Base-by-base conservation (phyloP, 2,797 vertebrate species). In the Anguilla pacifica region DNA sequence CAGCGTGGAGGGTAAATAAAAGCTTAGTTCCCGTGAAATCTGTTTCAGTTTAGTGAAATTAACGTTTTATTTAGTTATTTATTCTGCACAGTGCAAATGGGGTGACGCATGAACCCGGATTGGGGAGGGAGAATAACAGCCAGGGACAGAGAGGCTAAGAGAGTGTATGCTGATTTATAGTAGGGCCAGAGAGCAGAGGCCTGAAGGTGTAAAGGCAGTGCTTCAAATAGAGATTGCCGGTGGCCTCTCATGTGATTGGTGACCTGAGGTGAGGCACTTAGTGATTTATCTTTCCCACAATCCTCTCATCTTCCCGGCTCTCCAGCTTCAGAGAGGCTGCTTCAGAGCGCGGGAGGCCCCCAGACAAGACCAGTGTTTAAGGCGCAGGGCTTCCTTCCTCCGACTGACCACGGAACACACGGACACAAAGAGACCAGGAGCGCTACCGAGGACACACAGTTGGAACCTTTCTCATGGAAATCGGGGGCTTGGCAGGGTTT, bases 211-310 rank as follows among this genome's bases (percentile, higher is more conserved):
- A 94, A 94, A 96, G 93, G 93, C 95, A 95, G 94, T 96, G 95
- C 95, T 96, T 97, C 96, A 96, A 96, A 96, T 95, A 96, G 93
- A 96, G 96, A 97, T 97, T 96, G 95, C 95, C 90, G 90, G 93
- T 96, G 95, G 96, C 96, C 95, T 96, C 94, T 95, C 93, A 93
- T 95, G 95, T 95, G 95, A 96, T 96, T 94, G 86, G 94, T 95
- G 96, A 97, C 96, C 96, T 95, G 95, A 96, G 96, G 95, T 97
- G 96, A 97, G 95, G 93, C 95, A 94, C 94, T 95, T 92, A 94
- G 94, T 96, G 95, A 97, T 97, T 97, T 97, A 97, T 97, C 94
- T 95, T 94, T 93, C 92, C 92, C 92, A 92, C 94, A 57, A 95
- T 95, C 94, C 92, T 94, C 94, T 95, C 96, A 94, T 96, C 94